A percentile compares a stretch with the other conserved stretches of the same genome.
phyloP scores from a whole-genome alignment of 2,888 invertebrate species.

The Atethmia centrago region DNA sequence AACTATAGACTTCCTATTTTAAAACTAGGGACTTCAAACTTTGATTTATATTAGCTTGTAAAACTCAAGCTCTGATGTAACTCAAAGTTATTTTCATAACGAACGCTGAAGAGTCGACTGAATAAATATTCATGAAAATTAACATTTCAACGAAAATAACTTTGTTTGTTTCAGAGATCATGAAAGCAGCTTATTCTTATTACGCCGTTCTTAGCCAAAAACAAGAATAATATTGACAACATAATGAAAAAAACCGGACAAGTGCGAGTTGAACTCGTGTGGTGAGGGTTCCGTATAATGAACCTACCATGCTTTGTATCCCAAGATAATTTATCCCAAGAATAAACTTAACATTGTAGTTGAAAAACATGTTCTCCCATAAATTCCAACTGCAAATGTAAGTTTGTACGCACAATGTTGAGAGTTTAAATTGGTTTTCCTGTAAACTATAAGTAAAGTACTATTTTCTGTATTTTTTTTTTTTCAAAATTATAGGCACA shows the following conservation, averaged over 20 bases:
- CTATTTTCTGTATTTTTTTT: too few relatives aligned
- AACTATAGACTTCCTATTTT: slow-evolving; percentile 11
- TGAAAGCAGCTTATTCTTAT: slow-evolving; percentile 71
- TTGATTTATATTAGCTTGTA: slow-evolving; percentile 21
- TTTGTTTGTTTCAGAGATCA: slow-evolving; percentile 83
- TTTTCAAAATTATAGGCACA: too few relatives aligned
- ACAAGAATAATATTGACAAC: slow-evolving; percentile 12
- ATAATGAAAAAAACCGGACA: slow-evolving; percentile 22
- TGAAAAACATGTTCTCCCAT: too few relatives aligned
- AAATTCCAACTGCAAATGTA: too few relatives aligned
- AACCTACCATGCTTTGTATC: too few relatives aligned
- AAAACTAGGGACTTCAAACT: slow-evolving; percentile 25
- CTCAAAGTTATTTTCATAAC: slow-evolving; percentile 28
- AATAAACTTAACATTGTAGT: too few relatives aligned
- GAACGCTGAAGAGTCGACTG: slow-evolving; percentile 2
- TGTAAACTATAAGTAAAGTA: too few relatives aligned
- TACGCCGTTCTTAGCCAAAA: slow-evolving; percentile 67
- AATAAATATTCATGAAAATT: slow-evolving; percentile 34
- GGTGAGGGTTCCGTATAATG: too few relatives aligned
- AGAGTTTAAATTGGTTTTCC: too few relatives aligned
- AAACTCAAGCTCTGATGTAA: slow-evolving; percentile 29
- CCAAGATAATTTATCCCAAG: too few relatives aligned
- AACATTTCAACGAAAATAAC: slow-evolving; percentile 26
- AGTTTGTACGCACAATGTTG: too few relatives aligned
- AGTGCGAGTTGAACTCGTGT: too few relatives aligned